Conservation (phyloP, 2,113 vertebrate genomes). For the Murina feae region DNA sequence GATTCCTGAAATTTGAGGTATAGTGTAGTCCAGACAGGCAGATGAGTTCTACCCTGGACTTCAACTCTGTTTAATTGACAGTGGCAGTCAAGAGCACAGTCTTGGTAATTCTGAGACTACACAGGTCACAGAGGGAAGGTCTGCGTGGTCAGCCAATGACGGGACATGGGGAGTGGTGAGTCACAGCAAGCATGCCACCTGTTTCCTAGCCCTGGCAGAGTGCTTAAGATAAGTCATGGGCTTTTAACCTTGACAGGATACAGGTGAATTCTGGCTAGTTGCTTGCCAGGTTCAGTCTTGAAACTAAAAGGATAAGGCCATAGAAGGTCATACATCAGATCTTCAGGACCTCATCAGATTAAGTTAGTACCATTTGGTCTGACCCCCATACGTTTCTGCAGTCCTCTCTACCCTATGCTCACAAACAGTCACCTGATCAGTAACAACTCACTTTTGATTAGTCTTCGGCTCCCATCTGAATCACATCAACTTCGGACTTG, state of each 20-base stretch:
- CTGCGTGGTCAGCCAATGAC: background rate
- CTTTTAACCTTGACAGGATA: background rate
- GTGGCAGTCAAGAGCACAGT: background rate
- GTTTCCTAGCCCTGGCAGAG: too few species aligned
- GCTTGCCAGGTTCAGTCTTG: background rate
- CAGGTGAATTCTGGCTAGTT: background rate
- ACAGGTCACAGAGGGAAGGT: background rate
- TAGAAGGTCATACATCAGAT: background rate
- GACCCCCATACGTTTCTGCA: background rate
- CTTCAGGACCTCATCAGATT: background rate
- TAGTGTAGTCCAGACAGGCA: background rate
- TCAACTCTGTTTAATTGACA: background rate
- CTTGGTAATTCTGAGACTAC: background rate
- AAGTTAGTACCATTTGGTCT: background rate
- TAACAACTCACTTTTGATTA: background rate
- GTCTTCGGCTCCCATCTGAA: background rate
- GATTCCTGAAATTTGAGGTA: background rate
- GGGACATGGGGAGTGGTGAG: rapidly evolving
- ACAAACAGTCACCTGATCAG: background rate
- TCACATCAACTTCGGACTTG: background rate
- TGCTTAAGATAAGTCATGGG: background rate
- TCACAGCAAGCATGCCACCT: background rate
- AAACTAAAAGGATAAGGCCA: background rate
- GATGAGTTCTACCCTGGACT: background rate
- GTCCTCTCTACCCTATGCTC: background rate